phyloP scores from a whole-genome alignment of 2,113 vertebrate species.

The Poeciliopsis occidentalis region DNA sequence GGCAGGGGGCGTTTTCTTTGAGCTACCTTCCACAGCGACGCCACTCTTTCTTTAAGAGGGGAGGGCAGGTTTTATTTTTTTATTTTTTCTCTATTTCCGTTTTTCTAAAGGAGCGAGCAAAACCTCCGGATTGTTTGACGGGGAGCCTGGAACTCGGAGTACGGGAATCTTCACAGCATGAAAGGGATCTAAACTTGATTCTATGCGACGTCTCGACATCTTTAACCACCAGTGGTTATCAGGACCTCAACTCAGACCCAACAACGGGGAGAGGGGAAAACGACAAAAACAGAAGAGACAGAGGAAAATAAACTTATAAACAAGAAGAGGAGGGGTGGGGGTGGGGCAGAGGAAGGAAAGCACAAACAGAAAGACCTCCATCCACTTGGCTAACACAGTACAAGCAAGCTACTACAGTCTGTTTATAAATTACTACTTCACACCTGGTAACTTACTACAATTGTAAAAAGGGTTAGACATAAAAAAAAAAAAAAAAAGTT shows the following conservation, averaged over 20 bases:
- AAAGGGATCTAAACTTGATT: conserved; percentile 63
- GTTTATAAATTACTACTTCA: conserved; percentile 89
- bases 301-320: conserved; percentile 3
- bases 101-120: conserved; percentile 69
- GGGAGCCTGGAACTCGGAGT: conserved; percentile 51
- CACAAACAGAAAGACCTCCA: conserved; percentile 71
- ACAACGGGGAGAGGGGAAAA: conserved; percentile 41
- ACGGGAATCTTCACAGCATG: conserved; percentile 74
- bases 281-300: conserved; percentile 39
- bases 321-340: background rate
- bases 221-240: conserved; percentile 76
- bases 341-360: background rate
- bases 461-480: conserved; percentile 85
- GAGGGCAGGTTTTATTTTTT: conserved; percentile 77
- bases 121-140: conserved; percentile 67
- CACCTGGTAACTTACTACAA: conserved; percentile 87
- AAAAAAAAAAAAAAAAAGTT: conserved; percentile 54
- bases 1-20: background rate
- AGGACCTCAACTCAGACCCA: conserved; percentile 60
- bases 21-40: conserved; percentile 86
- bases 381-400: conserved; percentile 83
- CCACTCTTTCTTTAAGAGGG: conserved; percentile 80
- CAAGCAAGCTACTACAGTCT: conserved; percentile 83
- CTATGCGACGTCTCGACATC: conserved; percentile 59
- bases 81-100: conserved; percentile 67